These are phyloP conservation scores for Antheraea yamamai DNA, from an alignment of 2,888 invertebrate species.

Conservation along the genomic window DNA sequence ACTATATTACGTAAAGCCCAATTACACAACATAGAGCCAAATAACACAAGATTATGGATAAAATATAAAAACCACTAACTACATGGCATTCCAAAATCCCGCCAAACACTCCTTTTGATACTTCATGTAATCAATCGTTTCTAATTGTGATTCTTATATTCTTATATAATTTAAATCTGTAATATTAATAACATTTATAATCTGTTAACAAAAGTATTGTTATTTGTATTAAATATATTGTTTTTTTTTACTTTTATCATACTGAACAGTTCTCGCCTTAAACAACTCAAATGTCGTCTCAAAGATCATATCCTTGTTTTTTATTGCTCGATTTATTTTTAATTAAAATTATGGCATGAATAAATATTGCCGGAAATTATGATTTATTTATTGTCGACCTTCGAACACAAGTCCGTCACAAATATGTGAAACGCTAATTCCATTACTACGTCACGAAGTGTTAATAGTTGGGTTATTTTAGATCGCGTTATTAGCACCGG, in stretches of 20 bases:
- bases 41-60: no score
- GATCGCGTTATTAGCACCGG: conserved; percentile 39
- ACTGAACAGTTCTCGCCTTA: neutral
- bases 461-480: conserved; percentile 29
- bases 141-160: no score
- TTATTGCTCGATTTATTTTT: neutral
- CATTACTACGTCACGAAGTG: conserved; percentile 31
- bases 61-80: no score
- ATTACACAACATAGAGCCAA: no score
- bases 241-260: neutral
- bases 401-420: conserved; percentile 29
- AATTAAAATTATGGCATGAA: neutral
- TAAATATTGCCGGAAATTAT: conserved; percentile 5
- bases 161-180: no score
- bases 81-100: no score
- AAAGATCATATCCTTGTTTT: neutral
- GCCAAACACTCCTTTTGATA: no score
- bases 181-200: no score
- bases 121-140: no score
- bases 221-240: neutral
- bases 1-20: no score
- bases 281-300: neutral
- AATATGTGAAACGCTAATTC: conserved; percentile 25
- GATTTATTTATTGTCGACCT: conserved; percentile 36
- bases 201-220: no score